phyloP scores from a whole-genome alignment of 2,113 vertebrate species.

The Pangasianodon gigas region DNA sequence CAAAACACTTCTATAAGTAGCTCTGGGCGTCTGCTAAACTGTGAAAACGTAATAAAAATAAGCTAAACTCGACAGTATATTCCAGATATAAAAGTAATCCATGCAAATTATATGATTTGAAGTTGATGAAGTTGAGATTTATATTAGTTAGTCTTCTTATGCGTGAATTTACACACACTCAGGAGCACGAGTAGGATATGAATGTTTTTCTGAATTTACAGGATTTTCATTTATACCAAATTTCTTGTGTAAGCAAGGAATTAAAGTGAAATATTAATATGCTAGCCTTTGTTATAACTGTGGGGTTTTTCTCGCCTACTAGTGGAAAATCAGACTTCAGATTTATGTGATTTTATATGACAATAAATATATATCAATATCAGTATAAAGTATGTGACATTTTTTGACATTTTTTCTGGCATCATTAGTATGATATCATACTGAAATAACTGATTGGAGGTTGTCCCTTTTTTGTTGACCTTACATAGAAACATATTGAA shows the following conservation, averaged over 20 bases:
- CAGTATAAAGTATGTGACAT: neutral
- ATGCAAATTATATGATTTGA: no score
- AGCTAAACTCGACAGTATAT: no score
- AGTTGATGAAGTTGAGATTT: no score
- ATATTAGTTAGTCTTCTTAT: no score
- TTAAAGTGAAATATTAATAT: neutral
- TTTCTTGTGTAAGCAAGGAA: no score
- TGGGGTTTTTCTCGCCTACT: neutral
- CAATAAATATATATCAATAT: neutral
- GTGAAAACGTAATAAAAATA: no score
- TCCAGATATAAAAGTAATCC: no score
- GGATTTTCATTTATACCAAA: neutral
- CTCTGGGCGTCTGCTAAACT: no score
- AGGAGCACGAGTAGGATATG: no score
- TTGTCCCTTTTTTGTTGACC: neutral
- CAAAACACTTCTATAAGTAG: no score
- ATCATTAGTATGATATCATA: neutral
- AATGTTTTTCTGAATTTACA: neutral
- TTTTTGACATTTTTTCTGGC: neutral
- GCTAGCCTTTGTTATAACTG: neutral
- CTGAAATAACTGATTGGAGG: neutral
- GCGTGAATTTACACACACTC: no score
- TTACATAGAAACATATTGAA: neutral
- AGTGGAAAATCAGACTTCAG: neutral
- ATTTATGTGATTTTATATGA: neutral